A percentile compares a stretch with the other conserved stretches of the same genome.
These are phyloP conservation scores for Eupithecia tripunctaria DNA, from an alignment of 2,888 invertebrate species.

Conservation along the genomic window DNA sequence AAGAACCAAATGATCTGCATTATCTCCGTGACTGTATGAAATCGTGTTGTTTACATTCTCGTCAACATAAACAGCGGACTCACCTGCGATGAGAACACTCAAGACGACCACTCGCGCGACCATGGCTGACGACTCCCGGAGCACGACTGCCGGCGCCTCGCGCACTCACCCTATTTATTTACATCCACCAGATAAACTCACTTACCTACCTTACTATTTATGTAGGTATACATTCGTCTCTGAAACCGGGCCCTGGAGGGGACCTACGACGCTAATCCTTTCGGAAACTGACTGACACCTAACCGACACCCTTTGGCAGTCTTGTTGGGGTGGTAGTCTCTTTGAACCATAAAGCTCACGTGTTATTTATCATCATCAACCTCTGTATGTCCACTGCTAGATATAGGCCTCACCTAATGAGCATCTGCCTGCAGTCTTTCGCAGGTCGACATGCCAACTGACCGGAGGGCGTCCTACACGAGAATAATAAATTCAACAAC, in stretches of 20 bases:
- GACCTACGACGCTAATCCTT: not conserved
- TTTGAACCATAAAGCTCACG: not conserved
- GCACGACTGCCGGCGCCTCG: constrained; percentile 14
- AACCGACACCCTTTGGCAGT: too few species aligned
- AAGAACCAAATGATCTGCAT: not conserved
- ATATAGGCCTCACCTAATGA: too few species aligned
- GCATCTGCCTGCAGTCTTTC: too few species aligned
- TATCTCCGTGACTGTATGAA: not conserved
- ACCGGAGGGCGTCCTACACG: too few species aligned
- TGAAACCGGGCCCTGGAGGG: not conserved
- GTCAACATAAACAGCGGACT: not conserved
- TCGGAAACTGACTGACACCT: too few species aligned
- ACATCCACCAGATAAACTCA: constrained; percentile 1
- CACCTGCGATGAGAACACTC: not conserved
- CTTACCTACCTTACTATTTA: not conserved
- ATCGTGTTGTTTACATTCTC: not conserved
- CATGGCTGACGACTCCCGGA: constrained; percentile 19
- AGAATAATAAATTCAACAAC: too few species aligned
- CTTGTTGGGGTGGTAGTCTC: not conserved
- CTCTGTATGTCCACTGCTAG: too few species aligned
- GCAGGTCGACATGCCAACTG: too few species aligned
- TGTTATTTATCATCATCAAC: not conserved
- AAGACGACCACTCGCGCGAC: constrained; percentile 19
- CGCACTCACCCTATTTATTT: constrained; percentile 22
- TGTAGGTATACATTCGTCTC: not conserved